Conservation (phyloP, 2,888 invertebrate species). For the Chalcosyrphus nemorum region DNA sequence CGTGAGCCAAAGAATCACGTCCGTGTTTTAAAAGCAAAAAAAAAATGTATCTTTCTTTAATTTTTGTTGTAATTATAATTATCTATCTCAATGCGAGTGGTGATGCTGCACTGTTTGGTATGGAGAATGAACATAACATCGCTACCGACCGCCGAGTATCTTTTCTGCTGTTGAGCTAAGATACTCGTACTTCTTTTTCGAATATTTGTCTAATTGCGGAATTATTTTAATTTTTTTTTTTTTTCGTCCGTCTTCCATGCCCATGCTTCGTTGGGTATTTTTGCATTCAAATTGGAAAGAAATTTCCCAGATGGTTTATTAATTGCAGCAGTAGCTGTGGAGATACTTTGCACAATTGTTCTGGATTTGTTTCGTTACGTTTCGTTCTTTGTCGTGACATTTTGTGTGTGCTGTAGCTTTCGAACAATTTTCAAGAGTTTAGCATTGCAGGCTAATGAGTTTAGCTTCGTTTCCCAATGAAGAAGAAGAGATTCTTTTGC, state of each 20-base stretch:
- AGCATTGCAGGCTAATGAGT: constrained; percentile 63
- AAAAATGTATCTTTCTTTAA: constrained; percentile 31
- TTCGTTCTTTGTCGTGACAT: constrained; percentile 52
- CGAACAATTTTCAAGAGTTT: constrained; percentile 11
- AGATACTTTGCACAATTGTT: constrained; percentile 38
- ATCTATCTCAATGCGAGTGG: constrained; percentile 11
- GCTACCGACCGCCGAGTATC: not conserved
- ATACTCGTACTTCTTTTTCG: constrained; percentile 18
- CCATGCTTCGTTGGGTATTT: constrained; percentile 36
- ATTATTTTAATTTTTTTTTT: constrained; percentile 65
- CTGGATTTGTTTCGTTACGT: constrained; percentile 43
- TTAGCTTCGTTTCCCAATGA: constrained; percentile 7
- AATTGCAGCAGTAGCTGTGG: constrained; percentile 34
- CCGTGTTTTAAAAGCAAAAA: constrained; percentile 26
- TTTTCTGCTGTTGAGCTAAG: not conserved
- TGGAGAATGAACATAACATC: constrained; percentile 18
- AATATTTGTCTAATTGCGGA: constrained; percentile 70
- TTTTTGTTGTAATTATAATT: constrained; percentile 58
- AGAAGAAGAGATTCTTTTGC: constrained; percentile 1
- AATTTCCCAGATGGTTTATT: constrained; percentile 66
- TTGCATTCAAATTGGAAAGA: constrained; percentile 63
- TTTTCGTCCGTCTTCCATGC: not conserved
- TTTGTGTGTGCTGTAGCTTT: constrained; percentile 44
- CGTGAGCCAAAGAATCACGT: constrained; percentile 33
- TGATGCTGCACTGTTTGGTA: not conserved